A percentile compares a stretch with the other conserved stretches of the same genome.
Conservation (phyloP, 1,140 invertebrate genomes). For the Drosophila murphyi region DNA sequence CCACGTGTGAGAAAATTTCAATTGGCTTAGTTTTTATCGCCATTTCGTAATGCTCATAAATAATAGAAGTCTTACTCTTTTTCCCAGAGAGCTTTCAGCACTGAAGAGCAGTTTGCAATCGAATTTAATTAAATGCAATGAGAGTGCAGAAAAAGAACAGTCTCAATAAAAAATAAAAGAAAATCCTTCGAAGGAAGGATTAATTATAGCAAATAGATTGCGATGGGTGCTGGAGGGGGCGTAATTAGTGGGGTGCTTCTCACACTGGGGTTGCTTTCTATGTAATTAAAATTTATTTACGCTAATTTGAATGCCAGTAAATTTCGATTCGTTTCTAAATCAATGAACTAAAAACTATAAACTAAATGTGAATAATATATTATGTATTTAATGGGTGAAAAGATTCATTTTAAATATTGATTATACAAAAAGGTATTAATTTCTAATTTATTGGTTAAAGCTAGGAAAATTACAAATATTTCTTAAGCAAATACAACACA, state of each 20-base stretch:
- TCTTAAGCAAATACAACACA: too few relatives aligned
- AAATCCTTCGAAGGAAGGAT: slow-evolving; percentile 8
- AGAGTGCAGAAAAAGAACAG: slow-evolving; percentile 11
- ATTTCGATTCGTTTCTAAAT: neutral
- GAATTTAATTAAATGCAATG: slow-evolving; percentile 42
- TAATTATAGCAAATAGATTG: slow-evolving; percentile 32
- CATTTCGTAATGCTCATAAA: slow-evolving; percentile 30
- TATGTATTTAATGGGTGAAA: neutral
- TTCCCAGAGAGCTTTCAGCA: too few relatives aligned
- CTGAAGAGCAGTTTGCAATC: slow-evolving; percentile 17
- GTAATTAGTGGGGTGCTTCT: neutral
- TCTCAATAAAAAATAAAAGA: neutral
- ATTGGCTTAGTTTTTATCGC: slow-evolving; percentile 50
- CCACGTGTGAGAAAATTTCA: slow-evolving; percentile 59
- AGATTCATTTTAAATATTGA: neutral
- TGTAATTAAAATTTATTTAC: slow-evolving; percentile 31
- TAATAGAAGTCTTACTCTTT: slow-evolving; percentile 26
- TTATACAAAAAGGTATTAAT: too few relatives aligned
- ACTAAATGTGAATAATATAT: neutral
- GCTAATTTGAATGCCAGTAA: slow-evolving; percentile 25
- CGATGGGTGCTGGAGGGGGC: neutral
- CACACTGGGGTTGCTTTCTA: neutral
- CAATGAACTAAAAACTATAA: neutral
- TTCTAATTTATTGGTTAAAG: too few relatives aligned
- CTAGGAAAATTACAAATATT: too few relatives aligned